Percentiles rank a stretch among this genome's conserved stretches.
These are phyloP conservation scores for Andricus grossulariae DNA, from an alignment of 1,140 invertebrate species.

Conservation along the genomic window DNA sequence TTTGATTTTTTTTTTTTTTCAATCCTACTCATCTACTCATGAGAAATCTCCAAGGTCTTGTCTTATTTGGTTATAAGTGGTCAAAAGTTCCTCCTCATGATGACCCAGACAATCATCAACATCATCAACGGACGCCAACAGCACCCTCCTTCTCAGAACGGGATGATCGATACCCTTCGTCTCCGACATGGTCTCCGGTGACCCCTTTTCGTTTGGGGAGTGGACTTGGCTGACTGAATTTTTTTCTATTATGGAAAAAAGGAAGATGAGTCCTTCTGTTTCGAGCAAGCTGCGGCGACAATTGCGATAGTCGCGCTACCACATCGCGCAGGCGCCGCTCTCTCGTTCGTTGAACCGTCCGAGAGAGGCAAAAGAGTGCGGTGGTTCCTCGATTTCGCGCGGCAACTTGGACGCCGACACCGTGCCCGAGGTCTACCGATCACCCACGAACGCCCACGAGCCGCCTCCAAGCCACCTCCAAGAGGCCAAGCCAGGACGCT, in stretches of 20 bases:
- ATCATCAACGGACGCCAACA: too few relatives aligned
- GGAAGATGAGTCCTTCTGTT: conserved; percentile 16
- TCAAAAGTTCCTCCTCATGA: not conserved
- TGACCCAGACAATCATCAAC: not conserved
- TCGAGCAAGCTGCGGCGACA: conserved; percentile 13
- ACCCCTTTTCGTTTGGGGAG: conserved; percentile 6
- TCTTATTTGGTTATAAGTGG: not conserved
- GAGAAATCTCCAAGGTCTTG: not conserved
- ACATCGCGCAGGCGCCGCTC: conserved; percentile 62
- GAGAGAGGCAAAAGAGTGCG: conserved; percentile 5
- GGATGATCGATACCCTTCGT: not conserved
- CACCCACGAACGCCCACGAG: conserved; percentile 44
- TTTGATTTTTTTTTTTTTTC: conserved; percentile 54
- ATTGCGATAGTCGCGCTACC: conserved; percentile 45
- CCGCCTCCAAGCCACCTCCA: conserved; percentile 9
- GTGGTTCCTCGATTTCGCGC: not conserved
- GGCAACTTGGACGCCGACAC: conserved; percentile 11
- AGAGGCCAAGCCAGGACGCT: conserved; percentile 4
- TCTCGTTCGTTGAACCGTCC: conserved; percentile 67
- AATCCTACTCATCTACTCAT: not conserved
- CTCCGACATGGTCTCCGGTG: not conserved
- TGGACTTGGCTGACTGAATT: not conserved
- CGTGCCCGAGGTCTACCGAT: conserved; percentile 49
- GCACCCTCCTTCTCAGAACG: not conserved
- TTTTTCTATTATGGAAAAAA: conserved; percentile 11